These are phyloP conservation scores for Catharus fuscescens DNA, from an alignment of 2,113 vertebrate genomes.

Conservation along the genomic window DNA sequence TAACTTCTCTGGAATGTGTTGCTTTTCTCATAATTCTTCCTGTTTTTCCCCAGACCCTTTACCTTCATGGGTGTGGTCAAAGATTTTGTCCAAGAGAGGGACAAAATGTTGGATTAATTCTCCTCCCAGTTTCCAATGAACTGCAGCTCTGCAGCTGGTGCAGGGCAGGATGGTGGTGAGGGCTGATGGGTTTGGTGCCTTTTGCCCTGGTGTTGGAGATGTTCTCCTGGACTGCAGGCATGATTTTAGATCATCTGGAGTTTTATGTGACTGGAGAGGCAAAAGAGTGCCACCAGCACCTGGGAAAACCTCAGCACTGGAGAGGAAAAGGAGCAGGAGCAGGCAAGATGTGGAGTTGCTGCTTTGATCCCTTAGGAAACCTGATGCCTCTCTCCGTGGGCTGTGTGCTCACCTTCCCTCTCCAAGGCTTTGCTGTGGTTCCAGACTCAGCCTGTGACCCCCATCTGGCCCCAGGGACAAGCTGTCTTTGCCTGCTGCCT, in stretches of 20 bases:
- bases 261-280: neutral
- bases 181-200: neutral
- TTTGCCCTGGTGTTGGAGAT: neutral
- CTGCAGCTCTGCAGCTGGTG: neutral
- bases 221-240: neutral
- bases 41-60: neutral
- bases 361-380: neutral
- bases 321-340: neutral
- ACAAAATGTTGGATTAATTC: neutral
- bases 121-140: neutral
- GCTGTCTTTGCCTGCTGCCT: neutral
- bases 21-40: neutral
- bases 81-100: neutral
- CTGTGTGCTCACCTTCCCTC: neutral
- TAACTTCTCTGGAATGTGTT: neutral
- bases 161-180: neutral
- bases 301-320: neutral
- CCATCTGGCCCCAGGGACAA: neutral
- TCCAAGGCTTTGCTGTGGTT: neutral
- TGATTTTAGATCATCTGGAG: neutral
- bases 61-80: neutral
- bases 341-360: neutral
- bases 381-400: neutral
- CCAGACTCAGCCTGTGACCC: neutral
- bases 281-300: neutral